These are phyloP conservation scores for Euura lappo DNA, from an alignment of 1,140 invertebrate genomes.

Conservation along the genomic window DNA sequence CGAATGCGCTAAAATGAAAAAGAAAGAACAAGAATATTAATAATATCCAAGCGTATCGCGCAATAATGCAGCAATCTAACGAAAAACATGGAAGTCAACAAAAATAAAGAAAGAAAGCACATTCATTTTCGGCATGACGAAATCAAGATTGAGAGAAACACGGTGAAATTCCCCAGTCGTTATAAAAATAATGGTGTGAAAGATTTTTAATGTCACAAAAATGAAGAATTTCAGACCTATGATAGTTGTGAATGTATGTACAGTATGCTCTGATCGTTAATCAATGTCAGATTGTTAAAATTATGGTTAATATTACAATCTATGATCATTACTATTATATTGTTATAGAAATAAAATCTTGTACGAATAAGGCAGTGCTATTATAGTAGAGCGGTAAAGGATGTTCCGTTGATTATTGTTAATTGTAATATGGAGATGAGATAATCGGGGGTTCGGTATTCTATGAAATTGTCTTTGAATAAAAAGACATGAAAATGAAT, in stretches of 20 bases:
- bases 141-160: background rate
- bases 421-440: background rate
- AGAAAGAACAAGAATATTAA: background rate
- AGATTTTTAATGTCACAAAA: background rate
- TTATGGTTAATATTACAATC: slow-evolving; percentile 37
- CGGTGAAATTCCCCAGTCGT: background rate
- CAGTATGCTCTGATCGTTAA: slow-evolving; percentile 51
- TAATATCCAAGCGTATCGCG: background rate
- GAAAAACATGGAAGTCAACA: background rate
- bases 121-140: slow-evolving; percentile 8
- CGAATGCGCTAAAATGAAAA: background rate
- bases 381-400: slow-evolving; percentile 30
- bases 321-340: slow-evolving; percentile 40
- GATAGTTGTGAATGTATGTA: slow-evolving; percentile 50
- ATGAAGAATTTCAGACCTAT: slow-evolving; percentile 21
- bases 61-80: background rate
- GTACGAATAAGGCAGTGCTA: slow-evolving; percentile 36
- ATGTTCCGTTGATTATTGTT: slow-evolving; percentile 5
- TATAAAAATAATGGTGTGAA: background rate
- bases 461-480: background rate
- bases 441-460: background rate
- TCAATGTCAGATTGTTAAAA: slow-evolving; percentile 54
- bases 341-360: slow-evolving; percentile 45
- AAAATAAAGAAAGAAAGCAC: background rate
- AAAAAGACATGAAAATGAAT: background rate